Evolutionary conservation across 2,797 vertebrate species (phyloP).

Genomic region (Antrozous pallidus): DNA sequence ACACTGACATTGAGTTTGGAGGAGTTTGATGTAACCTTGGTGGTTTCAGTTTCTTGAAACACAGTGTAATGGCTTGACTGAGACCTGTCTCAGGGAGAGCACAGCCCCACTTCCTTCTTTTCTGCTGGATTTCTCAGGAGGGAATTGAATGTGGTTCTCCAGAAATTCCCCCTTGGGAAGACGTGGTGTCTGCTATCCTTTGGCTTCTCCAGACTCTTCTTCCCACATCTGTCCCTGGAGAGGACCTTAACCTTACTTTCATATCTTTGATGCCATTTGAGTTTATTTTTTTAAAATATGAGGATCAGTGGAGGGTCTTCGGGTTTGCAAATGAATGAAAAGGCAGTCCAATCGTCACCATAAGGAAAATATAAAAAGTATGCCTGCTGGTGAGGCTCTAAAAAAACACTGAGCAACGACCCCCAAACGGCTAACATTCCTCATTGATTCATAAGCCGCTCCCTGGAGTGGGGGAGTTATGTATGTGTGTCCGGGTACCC

Average conservation of each 20-base stretch:
- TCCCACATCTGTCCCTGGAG: background rate
- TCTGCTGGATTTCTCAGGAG: background rate
- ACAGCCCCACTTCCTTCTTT: background rate
- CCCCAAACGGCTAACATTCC: accelerated
- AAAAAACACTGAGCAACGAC: background rate
- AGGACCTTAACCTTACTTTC: background rate
- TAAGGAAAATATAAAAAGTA: background rate
- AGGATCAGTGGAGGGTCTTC: background rate
- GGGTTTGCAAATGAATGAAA: background rate
- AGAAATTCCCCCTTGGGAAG: background rate
- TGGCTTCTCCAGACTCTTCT: no score
- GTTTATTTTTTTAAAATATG: background rate
- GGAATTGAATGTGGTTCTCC: background rate
- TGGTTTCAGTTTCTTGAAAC: constrained; percentile 33
- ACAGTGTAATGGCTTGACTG: background rate
- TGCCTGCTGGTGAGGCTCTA: accelerated
- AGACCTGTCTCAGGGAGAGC: background rate
- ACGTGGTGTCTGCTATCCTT: background rate
- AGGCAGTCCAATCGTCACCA: background rate
- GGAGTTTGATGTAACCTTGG: no score
- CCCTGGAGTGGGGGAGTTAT: background rate
- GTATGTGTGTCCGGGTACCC: background rate
- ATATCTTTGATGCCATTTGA: background rate
- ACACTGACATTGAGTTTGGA: background rate
- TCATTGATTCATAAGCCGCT: background rate